phyloP scores from a whole-genome alignment of 1,140 invertebrate genomes.

The Habropoda laboriosa region DNA sequence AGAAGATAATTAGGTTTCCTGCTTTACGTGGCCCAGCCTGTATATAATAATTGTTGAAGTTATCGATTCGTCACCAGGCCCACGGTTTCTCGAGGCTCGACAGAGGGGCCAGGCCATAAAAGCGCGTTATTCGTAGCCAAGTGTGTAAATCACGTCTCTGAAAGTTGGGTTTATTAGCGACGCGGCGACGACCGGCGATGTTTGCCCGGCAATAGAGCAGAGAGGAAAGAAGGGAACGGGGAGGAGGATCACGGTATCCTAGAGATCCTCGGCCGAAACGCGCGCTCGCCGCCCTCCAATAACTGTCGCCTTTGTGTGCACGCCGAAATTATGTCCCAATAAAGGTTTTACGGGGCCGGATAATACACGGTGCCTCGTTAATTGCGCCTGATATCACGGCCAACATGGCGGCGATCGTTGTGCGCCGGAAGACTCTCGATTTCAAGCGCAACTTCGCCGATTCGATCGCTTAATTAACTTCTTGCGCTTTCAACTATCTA shows the following conservation, averaged over 20 bases:
- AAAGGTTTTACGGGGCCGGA: conserved; percentile 59
- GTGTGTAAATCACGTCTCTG: conserved; percentile 63
- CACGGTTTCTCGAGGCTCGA: neutral
- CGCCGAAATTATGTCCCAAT: conserved; percentile 74
- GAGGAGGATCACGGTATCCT: conserved; percentile 38
- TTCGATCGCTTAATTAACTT: neutral
- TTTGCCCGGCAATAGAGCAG: conserved; percentile 61
- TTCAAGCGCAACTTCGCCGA: too few relatives aligned
- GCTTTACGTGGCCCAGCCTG: too few relatives aligned
- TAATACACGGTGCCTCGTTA: conserved; percentile 33
- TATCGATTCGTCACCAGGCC: neutral
- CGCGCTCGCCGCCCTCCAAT: conserved; percentile 63
- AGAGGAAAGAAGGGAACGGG: conserved; percentile 46
- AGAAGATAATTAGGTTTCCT: too few relatives aligned
- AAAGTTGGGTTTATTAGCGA: conserved; percentile 65
- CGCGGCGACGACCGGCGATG: conserved; percentile 64
- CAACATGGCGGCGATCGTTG: neutral
- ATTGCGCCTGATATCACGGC: conserved; percentile 7
- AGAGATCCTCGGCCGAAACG: conserved; percentile 63
- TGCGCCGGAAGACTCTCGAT: neutral
- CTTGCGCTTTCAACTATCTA: neutral
- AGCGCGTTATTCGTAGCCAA: conserved; percentile 35
- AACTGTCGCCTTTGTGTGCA: conserved; percentile 71
- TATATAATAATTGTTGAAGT: too few relatives aligned
- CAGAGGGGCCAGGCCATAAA: conserved; percentile 30